Conservation (phyloP, 2,113 vertebrate genomes). For the Epinephelus moara region DNA sequence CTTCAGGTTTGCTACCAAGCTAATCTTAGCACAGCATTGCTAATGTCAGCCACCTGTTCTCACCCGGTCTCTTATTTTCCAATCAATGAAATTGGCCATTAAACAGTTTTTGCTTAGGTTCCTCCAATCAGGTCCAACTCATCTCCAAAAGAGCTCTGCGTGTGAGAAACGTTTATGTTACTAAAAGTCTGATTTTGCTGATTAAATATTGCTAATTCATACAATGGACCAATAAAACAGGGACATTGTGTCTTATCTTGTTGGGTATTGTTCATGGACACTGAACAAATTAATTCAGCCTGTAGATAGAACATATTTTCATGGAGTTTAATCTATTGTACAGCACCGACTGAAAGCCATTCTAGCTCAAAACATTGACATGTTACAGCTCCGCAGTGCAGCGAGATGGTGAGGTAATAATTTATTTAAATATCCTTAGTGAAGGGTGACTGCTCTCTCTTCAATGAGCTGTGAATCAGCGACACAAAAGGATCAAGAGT, state of each 20-base stretch:
- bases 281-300: not conserved
- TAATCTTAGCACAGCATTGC: not conserved
- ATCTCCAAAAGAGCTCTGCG: not conserved
- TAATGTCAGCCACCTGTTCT: not conserved
- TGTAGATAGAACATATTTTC: constrained; percentile 3
- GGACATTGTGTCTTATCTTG: not conserved
- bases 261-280: not conserved
- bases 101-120: not conserved
- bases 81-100: not conserved
- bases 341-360: not conserved
- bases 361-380: constrained; percentile 12
- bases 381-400: not conserved
- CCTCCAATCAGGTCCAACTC: not conserved
- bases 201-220: not conserved
- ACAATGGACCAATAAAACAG: not conserved
- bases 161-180: not conserved
- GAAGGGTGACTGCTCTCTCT: constrained; percentile 16
- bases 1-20: not conserved
- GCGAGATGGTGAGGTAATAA: constrained; percentile 11
- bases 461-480: constrained; percentile 32
- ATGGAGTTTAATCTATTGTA: not conserved
- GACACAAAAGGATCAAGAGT: constrained; percentile 25
- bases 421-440: constrained; percentile 33
- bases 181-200: not conserved
- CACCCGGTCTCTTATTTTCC: not conserved